These are phyloP conservation scores for Sericinus montela DNA, from an alignment of 2,888 invertebrate genomes.

Conservation along the genomic window DNA sequence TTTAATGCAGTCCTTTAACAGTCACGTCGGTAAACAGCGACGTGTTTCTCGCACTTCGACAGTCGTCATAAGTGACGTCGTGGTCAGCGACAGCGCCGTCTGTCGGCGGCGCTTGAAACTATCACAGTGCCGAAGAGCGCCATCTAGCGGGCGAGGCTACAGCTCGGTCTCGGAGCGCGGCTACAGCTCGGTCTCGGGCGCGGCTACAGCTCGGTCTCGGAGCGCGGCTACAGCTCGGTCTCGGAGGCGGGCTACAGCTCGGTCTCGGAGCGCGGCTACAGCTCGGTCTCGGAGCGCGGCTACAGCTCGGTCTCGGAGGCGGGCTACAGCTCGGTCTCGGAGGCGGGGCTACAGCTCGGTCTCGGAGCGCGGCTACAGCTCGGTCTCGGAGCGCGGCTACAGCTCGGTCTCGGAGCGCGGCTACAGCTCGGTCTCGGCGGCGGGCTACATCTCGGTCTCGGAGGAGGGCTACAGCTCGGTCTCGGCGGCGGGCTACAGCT, in stretches of 20 bases:
- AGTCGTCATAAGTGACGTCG: no score
- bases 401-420: constrained; percentile 45
- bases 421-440: constrained; percentile 46
- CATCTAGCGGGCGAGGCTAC: no score
- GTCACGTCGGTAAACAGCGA: no score
- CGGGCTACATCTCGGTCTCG: no score
- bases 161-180: constrained; percentile 45
- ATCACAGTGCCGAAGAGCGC: no score
- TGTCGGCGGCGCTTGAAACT: not conserved
- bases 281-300: constrained; percentile 45
- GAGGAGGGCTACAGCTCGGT: constrained; percentile 43
- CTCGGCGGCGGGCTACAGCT: constrained; percentile 41
- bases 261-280: no score
- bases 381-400: constrained; percentile 32
- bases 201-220: constrained; percentile 22
- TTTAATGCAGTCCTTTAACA: no score
- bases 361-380: constrained; percentile 28
- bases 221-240: constrained; percentile 30
- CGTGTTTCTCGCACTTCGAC: no score
- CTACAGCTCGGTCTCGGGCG: constrained; percentile 47
- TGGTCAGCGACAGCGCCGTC: not conserved
- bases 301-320: no score
- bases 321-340: constrained; percentile 44
- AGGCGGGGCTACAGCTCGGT: constrained; percentile 49
- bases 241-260: constrained; percentile 20